Evolutionary conservation across 2,797 vertebrate species (phyloP), one percentile per base, ranked within the genome.

Genomic region (Cephalopachus bancanus): DNA sequence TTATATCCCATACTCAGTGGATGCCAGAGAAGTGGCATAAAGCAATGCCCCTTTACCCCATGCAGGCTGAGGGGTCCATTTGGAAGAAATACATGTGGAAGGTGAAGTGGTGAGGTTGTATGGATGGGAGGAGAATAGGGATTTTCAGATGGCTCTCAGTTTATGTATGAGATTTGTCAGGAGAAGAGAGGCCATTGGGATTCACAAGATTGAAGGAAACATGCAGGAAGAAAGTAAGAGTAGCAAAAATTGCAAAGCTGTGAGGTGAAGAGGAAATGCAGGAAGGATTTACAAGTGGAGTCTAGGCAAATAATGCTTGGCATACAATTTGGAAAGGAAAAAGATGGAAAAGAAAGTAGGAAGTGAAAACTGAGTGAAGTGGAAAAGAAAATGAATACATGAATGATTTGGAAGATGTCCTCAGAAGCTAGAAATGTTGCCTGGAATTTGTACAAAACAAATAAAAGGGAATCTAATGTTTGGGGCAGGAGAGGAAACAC

Each of bases 401-500:
- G 44, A 44, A 22, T 14, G 3, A 11, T 55, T 37, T 72, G 89
- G 79, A 95, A 75, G 74, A 7, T 53, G 44, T 87, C 51, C 89
- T 87, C 91, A 78, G 51, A 94, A 74, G 51, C 74, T 11, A 72
- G 83, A 69, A 57, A 20, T 8, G 49, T 59, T 72, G 83, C 69
- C 92, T 91, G 87, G 95, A 87, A 80, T 83, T 24, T 44, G 69
- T 0, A 72, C 75, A 76, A 92, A 95, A 83, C 94, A 44, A 24
- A 67, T 24, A 3, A 60, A 67, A 90, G 28, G 26, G 91, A 26
- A 59, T 51, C 57, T 5, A 14, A 79, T 16, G 44, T 3, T 12
- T 15, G 19, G 71, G 83, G 9, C 53, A 87, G 64, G n/a, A 93
- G 57, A 91, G 95, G 97, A 98, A 96, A 87, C 94, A 96, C 75